Conservation (phyloP, 2,797 vertebrate species). For the Alcedo atthis region DNA sequence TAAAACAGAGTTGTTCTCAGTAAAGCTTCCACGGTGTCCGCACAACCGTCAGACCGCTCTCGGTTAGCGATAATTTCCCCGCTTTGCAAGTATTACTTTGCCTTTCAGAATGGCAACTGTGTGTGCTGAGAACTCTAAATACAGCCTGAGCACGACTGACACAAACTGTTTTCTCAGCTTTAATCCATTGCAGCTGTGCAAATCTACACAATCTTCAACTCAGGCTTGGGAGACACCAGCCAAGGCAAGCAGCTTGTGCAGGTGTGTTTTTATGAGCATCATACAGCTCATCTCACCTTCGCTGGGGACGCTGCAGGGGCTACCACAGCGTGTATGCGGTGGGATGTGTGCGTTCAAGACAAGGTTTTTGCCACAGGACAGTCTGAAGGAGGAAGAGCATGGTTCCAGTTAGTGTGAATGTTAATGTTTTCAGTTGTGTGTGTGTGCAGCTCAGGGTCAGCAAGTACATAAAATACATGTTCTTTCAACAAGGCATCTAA, state of each 20-base stretch:
- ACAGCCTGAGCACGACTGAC: not conserved
- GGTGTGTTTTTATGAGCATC: fast-evolving
- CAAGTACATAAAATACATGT: not conserved
- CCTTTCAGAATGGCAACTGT: fast-evolving
- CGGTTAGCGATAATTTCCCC: fast-evolving
- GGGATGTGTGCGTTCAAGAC: not conserved
- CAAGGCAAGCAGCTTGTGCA: not conserved
- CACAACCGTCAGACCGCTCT: fast-evolving
- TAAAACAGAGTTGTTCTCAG: fast-evolving
- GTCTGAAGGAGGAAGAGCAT: not conserved
- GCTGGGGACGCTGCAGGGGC: not conserved
- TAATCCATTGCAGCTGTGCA: not conserved
- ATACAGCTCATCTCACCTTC: fast-evolving
- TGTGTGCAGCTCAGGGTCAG: not conserved
- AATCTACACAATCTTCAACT: fast-evolving
- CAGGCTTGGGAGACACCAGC: not conserved
- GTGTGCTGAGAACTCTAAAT: not conserved
- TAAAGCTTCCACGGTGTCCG: fast-evolving
- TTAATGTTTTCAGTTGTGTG: not conserved
- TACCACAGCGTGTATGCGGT: fast-evolving
- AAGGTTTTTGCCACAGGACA: not conserved
- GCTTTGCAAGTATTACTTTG: fast-evolving
- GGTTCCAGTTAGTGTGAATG: no score
- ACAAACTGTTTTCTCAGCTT: not conserved
- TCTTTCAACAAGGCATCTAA: not conserved